phyloP scores from a whole-genome alignment of 2,113 vertebrate species.

The Notiomystis cincta region DNA sequence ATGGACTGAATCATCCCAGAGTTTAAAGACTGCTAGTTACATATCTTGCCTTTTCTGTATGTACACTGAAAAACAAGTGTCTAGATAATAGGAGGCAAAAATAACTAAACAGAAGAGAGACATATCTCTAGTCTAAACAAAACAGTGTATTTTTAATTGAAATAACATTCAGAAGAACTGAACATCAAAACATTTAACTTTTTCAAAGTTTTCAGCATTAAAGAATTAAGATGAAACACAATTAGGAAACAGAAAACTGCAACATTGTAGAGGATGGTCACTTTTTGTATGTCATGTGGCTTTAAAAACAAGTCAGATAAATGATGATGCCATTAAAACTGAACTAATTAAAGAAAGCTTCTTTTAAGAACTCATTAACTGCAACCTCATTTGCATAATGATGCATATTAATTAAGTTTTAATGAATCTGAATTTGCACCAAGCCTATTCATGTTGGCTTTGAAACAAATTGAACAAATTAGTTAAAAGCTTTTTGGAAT shows the following conservation, averaged over 20 bases:
- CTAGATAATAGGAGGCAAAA: slow-evolving; percentile 40
- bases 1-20: neutral
- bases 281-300: slow-evolving; percentile 90
- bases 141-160: slow-evolving; percentile 69
- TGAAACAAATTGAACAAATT: slow-evolving; percentile 99
- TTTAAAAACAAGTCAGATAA: slow-evolving; percentile 99
- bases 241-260: slow-evolving; percentile 73
- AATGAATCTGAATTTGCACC: slow-evolving; percentile 99
- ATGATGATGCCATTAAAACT: slow-evolving; percentile 99
- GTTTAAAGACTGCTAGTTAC: neutral
- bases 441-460: slow-evolving; percentile 99
- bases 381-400: slow-evolving; percentile 99
- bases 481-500: slow-evolving; percentile 99
- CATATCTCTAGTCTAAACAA: slow-evolving; percentile 51
- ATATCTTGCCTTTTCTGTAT: neutral
- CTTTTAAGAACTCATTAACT: slow-evolving; percentile 99
- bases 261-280: slow-evolving; percentile 81
- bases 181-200: slow-evolving; percentile 79
- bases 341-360: slow-evolving; percentile 99
- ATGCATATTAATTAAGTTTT: slow-evolving; percentile 99
- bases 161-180: slow-evolving; percentile 66
- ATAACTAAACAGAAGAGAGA: slow-evolving; percentile 21
- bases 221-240: slow-evolving; percentile 78
- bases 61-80: neutral
- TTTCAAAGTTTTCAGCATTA: slow-evolving; percentile 79